phyloP scores from a whole-genome alignment of 2,888 invertebrate species.

The Zaprionus bogoriensis region DNA sequence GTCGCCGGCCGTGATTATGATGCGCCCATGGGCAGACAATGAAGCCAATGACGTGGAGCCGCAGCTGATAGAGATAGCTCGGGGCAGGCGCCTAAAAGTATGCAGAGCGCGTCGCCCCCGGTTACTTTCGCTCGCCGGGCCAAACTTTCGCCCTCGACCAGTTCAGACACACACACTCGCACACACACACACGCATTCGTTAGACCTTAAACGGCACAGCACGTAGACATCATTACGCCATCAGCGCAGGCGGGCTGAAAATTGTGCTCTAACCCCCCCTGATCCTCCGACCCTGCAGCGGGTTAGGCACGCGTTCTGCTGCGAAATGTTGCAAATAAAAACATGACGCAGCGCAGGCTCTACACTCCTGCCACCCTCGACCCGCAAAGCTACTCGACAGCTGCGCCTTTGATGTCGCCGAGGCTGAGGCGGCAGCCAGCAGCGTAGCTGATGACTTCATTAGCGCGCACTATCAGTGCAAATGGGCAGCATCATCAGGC shows the following conservation, averaged over 20 bases:
- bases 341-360: slow-evolving; percentile 33
- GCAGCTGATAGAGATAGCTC: slow-evolving; percentile 63
- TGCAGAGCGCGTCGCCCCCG: slow-evolving; percentile 55
- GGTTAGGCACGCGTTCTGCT: slow-evolving; percentile 26
- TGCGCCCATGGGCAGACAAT: slow-evolving; percentile 48
- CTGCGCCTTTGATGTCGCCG: slow-evolving; percentile 3
- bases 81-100: slow-evolving; percentile 48
- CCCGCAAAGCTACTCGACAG: not conserved
- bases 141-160: slow-evolving; percentile 64
- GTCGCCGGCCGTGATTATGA: slow-evolving; percentile 51
- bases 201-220: slow-evolving; percentile 55
- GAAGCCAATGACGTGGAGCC: slow-evolving; percentile 41
- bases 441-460: slow-evolving; percentile 73
- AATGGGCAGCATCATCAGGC: slow-evolving; percentile 59
- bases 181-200: slow-evolving; percentile 35
- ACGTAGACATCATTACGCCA: slow-evolving; percentile 78
- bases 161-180: slow-evolving; percentile 10
- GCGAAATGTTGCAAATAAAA: slow-evolving; percentile 65
- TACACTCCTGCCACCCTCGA: slow-evolving; percentile 28
- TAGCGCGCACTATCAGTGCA: slow-evolving; percentile 72
- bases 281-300: too few relatives aligned
- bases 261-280: slow-evolving; percentile 7
- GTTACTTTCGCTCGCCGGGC: slow-evolving; percentile 16
- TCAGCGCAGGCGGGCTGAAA: slow-evolving; percentile 36
- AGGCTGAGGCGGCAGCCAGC: too few relatives aligned